Conservation (phyloP, 2,888 invertebrate genomes). For the Chamaedrilus cognettii region DNA sequence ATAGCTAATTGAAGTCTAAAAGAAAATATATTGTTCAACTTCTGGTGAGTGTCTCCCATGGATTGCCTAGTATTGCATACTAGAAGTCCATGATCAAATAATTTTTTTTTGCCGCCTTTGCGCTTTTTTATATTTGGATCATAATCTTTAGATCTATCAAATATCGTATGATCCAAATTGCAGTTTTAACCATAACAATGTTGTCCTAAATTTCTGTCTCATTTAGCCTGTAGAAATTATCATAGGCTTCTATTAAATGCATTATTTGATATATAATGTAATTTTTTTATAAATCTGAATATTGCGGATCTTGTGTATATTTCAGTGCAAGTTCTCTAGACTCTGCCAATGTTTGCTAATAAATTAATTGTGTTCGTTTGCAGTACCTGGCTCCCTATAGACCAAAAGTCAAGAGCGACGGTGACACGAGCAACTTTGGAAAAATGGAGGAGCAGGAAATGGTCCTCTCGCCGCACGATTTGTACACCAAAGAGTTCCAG, state of each 20-base stretch:
- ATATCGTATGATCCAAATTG: neutral
- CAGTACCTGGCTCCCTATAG: constrained; percentile 4
- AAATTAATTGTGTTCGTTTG: no score
- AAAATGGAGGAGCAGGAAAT: neutral
- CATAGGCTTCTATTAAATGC: no score
- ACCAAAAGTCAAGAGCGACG: neutral
- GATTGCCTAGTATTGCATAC: no score
- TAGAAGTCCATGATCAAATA: neutral
- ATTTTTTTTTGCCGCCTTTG: neutral
- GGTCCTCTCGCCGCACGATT: neutral
- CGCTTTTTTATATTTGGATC: neutral
- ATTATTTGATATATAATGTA: neutral
- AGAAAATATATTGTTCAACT: no score
- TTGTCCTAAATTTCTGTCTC: neutral
- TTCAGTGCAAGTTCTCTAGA: no score
- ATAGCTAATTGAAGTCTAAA: no score
- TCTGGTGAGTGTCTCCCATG: no score
- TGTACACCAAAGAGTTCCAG: constrained; percentile 5
- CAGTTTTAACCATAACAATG: neutral
- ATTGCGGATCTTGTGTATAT: neutral
- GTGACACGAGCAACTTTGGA: neutral
- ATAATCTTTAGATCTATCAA: neutral
- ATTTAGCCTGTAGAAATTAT: neutral
- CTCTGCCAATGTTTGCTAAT: no score
- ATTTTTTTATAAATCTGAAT: neutral